Base-by-base conservation (phyloP, 1,140 invertebrate species). In the Artemia franciscana region DNA sequence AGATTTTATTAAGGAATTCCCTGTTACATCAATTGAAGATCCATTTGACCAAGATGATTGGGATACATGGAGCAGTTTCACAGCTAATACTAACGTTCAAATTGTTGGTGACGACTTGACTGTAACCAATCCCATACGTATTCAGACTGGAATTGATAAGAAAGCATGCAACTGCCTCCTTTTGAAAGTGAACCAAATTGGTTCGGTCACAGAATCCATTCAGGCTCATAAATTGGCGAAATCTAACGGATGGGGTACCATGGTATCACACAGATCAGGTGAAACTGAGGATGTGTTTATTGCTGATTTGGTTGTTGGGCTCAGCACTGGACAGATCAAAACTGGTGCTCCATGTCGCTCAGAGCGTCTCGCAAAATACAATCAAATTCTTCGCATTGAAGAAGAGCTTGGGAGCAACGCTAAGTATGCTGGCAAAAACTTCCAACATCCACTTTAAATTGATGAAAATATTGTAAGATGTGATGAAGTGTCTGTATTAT, bases 241-340 rank as follows among this genome's bases (percentile, higher is more conserved):
- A 78, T 77, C 79, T 66, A 90, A 86, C 69, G 68, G 91, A 26
- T 98, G 94, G 94, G 94, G 93, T 58, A 66, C 86, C 59, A 97
- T 98, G 93, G 93, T 98, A 0, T 97, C 92, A 26, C 94, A 98
- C 76, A 82, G 84, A 25, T 95, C 90, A 67, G 96, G 95, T 67
- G 96, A 99, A 75, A 99, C 96, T 65, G 96, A 99, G 76, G 96
- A 99, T 71, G 91, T 92, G 0, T 97, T 96, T 75, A 99, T 99
- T 71, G 95, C 92, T 69, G 95, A 99, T 72, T 76, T 98, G 64
- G 64, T 65, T 18, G 63, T 64, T 24, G 63, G 63, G 21, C 30
- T 64, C 30, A 57, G 61, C 24, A 64, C 63, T 30, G 63, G 63
- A 63, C 63, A 64, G 79, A 98, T 98, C 69, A 98, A 99, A 74